These are phyloP conservation scores for Sinella curviseta DNA, from an alignment of 1,140 invertebrate genomes.

Conservation along the genomic window DNA sequence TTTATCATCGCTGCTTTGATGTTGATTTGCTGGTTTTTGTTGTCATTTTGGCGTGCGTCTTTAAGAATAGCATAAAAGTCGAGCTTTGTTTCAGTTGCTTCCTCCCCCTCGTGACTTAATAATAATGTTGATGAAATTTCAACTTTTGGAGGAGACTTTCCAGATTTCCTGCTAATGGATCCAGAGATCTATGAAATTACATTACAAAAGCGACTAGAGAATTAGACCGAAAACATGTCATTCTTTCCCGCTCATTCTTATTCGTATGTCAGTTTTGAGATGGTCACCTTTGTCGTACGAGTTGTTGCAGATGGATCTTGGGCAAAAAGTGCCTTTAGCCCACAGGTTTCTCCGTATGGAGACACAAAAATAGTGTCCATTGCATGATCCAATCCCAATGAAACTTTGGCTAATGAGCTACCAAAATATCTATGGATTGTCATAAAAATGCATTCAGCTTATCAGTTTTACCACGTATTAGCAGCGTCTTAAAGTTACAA, in stretches of 20 bases:
- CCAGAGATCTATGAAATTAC: neutral
- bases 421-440: slow-evolving; percentile 1
- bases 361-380: slow-evolving; percentile 28
- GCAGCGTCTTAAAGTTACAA: no score
- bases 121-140: neutral
- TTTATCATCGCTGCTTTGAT: neutral
- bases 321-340: neutral
- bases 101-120: neutral
- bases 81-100: neutral
- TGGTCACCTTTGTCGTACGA: neutral
- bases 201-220: neutral
- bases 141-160: neutral
- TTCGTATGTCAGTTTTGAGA: no score
- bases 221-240: no score
- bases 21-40: neutral
- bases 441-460: neutral
- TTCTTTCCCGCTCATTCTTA: no score
- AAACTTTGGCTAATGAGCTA: neutral
- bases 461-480: no score
- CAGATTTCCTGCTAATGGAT: neutral
- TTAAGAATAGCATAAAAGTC: neutral
- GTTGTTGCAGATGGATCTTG: neutral
- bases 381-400: slow-evolving; percentile 29
- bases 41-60: neutral
- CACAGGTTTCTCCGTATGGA: slow-evolving; percentile 41